phyloP scores from a whole-genome alignment of 1,140 invertebrate species.

The Telenomus remus region DNA sequence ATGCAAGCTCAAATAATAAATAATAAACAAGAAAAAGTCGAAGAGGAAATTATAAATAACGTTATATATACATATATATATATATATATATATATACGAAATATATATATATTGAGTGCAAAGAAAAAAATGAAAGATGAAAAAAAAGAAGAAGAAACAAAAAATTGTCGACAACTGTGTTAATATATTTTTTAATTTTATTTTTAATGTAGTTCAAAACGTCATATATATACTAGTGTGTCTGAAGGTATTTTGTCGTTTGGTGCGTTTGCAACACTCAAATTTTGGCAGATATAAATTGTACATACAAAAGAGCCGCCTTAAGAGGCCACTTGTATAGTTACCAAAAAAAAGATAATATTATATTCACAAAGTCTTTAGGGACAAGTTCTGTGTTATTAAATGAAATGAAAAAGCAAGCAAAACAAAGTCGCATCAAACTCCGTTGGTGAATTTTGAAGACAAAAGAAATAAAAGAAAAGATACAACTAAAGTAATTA shows the following conservation, averaged over 20 bases:
- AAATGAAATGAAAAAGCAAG: constrained; percentile 12
- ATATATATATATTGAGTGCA: constrained; percentile 29
- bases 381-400: constrained; percentile 31
- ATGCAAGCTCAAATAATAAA: constrained; percentile 23
- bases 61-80: constrained; percentile 40
- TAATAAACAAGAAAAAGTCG: no score
- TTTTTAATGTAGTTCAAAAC: constrained; percentile 39
- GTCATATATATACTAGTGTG: constrained; percentile 28
- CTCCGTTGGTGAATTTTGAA: constrained; percentile 27
- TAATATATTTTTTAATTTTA: constrained; percentile 43
- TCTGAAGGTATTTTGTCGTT: constrained; percentile 33
- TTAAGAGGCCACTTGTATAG: constrained; percentile 40
- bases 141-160: background rate
- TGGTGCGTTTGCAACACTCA: constrained; percentile 34
- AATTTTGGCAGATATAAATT: constrained; percentile 40
- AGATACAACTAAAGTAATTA: no score
- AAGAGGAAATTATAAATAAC: constrained; percentile 39
- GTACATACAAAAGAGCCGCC: constrained; percentile 38
- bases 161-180: constrained; percentile 29
- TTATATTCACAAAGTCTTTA: constrained; percentile 20
- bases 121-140: constrained; percentile 10
- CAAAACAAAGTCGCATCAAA: constrained; percentile 23
- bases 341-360: constrained; percentile 19
- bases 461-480: constrained; percentile 63
- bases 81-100: constrained; percentile 24